Evolutionary conservation across 2,888 invertebrate species (phyloP).

Genomic region (Pterostichus madidus): DNA sequence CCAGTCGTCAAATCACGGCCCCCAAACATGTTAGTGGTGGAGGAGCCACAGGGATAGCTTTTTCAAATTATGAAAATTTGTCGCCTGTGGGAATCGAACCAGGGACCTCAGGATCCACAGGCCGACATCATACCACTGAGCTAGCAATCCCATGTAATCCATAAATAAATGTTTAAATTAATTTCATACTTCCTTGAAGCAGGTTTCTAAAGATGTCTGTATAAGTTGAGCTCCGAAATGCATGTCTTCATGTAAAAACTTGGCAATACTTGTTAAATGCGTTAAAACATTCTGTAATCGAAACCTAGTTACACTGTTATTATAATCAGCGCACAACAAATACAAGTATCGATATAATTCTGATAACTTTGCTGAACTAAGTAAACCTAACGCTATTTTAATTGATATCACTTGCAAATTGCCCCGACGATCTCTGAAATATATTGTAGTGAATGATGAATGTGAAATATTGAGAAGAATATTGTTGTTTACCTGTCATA

Average conservation of each 20-base stretch:
- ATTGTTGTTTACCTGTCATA: constrained; percentile 81
- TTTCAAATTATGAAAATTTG: no score
- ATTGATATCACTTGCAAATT: constrained; percentile 84
- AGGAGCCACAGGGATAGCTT: no score
- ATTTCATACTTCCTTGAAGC: constrained; percentile 83
- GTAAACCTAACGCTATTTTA: constrained; percentile 83
- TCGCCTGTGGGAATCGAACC: no score
- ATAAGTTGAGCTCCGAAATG: constrained; percentile 83
- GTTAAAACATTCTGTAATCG: constrained; percentile 82
- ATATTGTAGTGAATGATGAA: not conserved
- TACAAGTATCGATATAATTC: constrained; percentile 85
- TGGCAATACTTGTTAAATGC: constrained; percentile 81
- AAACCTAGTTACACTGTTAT: constrained; percentile 85
- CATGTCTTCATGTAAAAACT: constrained; percentile 82
- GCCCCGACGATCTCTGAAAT: constrained; percentile 80
- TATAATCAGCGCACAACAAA: constrained; percentile 86
- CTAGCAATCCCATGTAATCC: no score
- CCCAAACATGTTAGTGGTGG: no score
- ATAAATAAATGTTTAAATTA: no score
- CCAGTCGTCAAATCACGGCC: no score
- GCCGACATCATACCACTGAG: no score
- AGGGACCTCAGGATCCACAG: no score
- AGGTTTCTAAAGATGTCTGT: constrained; percentile 84
- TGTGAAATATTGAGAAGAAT: no score
- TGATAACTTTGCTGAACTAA: constrained; percentile 83